Percentiles rank a stretch among this genome's conserved stretches.
Evolutionary conservation across 2,797 vertebrate species (phyloP).

Genomic region (Epinephelus malabaricus): DNA sequence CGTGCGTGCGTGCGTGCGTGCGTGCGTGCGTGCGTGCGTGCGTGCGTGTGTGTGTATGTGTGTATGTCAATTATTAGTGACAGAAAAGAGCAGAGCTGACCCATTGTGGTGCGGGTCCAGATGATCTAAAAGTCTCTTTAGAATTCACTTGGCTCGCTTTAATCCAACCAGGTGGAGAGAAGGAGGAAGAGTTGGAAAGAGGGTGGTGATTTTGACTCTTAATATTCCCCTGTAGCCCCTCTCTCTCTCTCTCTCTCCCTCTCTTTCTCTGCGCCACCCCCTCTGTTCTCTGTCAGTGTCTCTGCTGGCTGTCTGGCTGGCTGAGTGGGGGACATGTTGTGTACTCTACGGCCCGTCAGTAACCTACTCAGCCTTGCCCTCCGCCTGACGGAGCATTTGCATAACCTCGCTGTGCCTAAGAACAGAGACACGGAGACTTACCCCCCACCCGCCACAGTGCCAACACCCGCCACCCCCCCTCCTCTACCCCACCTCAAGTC

Average conservation of each 20-base stretch:
- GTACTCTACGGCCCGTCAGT: conserved; percentile 90
- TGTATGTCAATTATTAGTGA: conserved; percentile 22
- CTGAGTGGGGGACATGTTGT: conserved; percentile 88
- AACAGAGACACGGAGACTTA: conserved; percentile 80
- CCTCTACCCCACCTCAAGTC: conserved; percentile 71
- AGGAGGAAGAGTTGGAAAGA: conserved; percentile 49
- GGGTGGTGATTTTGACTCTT: conserved; percentile 61
- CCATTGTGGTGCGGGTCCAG: conserved; percentile 30
- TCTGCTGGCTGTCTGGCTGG: conserved; percentile 83
- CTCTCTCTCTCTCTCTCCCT: conserved; percentile 35
- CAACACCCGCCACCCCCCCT: conserved; percentile 54
- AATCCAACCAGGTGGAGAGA: conserved; percentile 57
- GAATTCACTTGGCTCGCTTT: conserved; percentile 61
- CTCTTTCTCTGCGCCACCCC: conserved; percentile 32
- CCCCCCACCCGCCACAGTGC: conserved; percentile 49
- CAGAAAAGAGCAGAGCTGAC: conserved; percentile 42
- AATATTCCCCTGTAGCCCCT: conserved; percentile 70
- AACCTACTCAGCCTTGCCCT: conserved; percentile 90
- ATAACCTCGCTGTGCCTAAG: conserved; percentile 87
- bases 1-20: background rate
- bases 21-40: background rate
- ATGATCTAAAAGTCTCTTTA: conserved; percentile 54
- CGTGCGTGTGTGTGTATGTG: background rate
- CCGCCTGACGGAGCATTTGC: conserved; percentile 89
- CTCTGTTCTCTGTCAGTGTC: conserved; percentile 84